phyloP scores from a whole-genome alignment of 2,888 invertebrate genomes.

The Sinohyriopsis cumingii region DNA sequence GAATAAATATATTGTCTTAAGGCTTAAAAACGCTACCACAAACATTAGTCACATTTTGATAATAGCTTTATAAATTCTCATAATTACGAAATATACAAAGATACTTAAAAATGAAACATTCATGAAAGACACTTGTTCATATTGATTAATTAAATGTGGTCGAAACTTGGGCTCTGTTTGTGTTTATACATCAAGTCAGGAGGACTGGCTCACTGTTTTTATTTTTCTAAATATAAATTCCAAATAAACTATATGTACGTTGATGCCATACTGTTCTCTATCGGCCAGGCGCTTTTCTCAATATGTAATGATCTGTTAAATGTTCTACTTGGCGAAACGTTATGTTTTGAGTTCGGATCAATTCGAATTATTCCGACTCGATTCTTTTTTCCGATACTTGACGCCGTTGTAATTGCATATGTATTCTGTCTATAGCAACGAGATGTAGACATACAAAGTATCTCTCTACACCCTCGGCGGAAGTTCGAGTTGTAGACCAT shows the following conservation, averaged over 20 bases:
- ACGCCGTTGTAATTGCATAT: slow-evolving; percentile 67
- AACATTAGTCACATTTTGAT: too few relatives aligned
- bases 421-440: slow-evolving; percentile 66
- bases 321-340: slow-evolving; percentile 47
- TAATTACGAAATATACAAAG: too few relatives aligned
- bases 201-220: too few relatives aligned
- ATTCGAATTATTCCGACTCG: slow-evolving; percentile 61
- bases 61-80: too few relatives aligned
- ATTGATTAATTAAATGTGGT: too few relatives aligned
- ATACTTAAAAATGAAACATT: too few relatives aligned
- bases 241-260: slow-evolving; percentile 27
- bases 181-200: too few relatives aligned
- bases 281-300: slow-evolving; percentile 53
- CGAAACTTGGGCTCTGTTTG: too few relatives aligned
- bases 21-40: too few relatives aligned
- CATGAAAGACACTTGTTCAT: too few relatives aligned
- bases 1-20: too few relatives aligned
- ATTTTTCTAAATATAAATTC: too few relatives aligned
- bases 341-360: slow-evolving; percentile 16
- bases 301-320: slow-evolving; percentile 49
- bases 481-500: slow-evolving; percentile 67
- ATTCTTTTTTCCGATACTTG: slow-evolving; percentile 64
- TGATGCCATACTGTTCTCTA: slow-evolving; percentile 24
- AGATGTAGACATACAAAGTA: slow-evolving; percentile 67
- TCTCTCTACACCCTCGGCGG: slow-evolving; percentile 68